Evolutionary conservation across 2,113 vertebrate genomes (phyloP), one percentile per base, ranked within the genome.

Genomic region (Condylura cristata): DNA sequence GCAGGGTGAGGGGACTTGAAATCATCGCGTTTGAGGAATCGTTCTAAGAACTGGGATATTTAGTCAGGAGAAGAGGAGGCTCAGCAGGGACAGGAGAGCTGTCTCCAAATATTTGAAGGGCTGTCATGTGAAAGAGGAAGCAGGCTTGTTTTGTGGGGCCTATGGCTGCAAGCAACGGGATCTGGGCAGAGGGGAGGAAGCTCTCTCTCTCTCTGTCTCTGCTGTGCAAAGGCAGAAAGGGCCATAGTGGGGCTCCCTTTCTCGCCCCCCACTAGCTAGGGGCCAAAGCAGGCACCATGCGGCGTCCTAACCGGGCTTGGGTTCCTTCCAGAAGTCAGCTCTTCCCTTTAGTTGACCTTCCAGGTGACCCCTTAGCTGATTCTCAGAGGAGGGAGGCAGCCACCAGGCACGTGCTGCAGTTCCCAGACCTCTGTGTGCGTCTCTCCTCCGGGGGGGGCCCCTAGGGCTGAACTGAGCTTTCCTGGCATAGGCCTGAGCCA

Each of bases 21-120:
- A 71, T 93, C 63, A 32, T 32, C 0, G 9, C 2, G 3, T 84
- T 26, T 94, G 93, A 94, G 94, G 86, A 83, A 90, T 85, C 22
- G 0, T 86, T 95, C 94, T 94, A 66, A 93, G 95, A 89, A 93
- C 53, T 13, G 0, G 83, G 79, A 20, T 97, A 75, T 95, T 95
- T 97, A 93, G 96, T 89, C 75, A 89, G 94, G 93, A 96, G 93
- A 89, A 93, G 94, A 93, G 94, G 93, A 78, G 74, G 53, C 89
- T 94, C 89, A 78, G 95, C 83, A 1, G 96, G 96, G 93, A 68
- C 79, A 0, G 44, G 53, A 65, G 13, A 86, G 94, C 96, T 94
- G 94, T 94, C 96, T 85, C 96, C 92, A 96, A 89, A 95, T 96
- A 95, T 96, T 94, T 97, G 96, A 94, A 97, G 93, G 96, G 91